Base-by-base conservation (phyloP, 2,113 vertebrate species). In the Scolopax mira region DNA sequence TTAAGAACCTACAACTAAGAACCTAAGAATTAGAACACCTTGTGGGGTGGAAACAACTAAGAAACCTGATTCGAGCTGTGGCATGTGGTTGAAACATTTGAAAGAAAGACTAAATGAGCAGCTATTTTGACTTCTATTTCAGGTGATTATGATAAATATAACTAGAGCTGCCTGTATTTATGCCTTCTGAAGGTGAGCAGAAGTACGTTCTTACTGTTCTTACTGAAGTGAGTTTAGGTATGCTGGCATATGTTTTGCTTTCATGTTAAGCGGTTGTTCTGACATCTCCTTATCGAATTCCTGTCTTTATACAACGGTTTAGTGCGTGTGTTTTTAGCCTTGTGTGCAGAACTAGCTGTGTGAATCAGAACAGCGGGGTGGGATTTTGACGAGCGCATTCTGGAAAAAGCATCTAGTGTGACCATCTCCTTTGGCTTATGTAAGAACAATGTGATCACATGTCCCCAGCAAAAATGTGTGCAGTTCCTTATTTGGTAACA, bases 281-380 rank as follows among this genome's bases (percentile, higher is more conserved):
- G 55, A 78, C 39, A 28, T 73, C 13, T 61, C 44, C 41, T 88
- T 85, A 64, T 25, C 25, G 16, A 75, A 75, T 58, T 71, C 39
- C 57, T 74, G 46, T 54, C 64, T 93, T 77, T 58, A 71, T 71
- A 28, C 39, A 67, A 11, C 28, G 8, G 42, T 64, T 92, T 25
- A 61, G 15, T 22, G 28, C 1, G 0, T 31, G 62, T 73, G 30
- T 93, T 94, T 88, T 88, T 74, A 93, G 79, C 69, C 39, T 80
- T 67, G 54, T 27, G 18, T 62, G 55, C 94, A 60, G 86, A 89
- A 78, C 57, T 73, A 84, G 57, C 86, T 92, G 78, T 3, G 7
- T 97, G 96, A 97, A 94, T 97, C 95, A 71, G 65, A 95, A 80
- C 70, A 96, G 79, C 74, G 93, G 94, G 92, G 87, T 96, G 84